Percentiles rank a stretch among this genome's conserved stretches.
Conservation (phyloP, 2,113 vertebrate species). For the Sterna hirundo region DNA sequence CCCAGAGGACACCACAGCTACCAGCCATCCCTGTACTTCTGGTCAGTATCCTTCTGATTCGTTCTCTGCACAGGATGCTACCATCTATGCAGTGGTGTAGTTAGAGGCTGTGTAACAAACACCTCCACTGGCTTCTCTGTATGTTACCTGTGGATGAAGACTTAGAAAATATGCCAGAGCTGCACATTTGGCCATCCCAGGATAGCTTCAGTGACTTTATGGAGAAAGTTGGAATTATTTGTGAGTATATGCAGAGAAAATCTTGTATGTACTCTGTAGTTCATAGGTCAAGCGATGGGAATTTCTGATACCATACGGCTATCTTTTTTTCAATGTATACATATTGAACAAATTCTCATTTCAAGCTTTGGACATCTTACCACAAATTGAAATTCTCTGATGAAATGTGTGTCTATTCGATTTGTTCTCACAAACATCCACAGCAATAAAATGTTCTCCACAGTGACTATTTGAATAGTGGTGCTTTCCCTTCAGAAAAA, state of each 20-base stretch:
- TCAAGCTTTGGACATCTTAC: not conserved
- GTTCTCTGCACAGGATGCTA: not conserved
- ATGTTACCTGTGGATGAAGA: not conserved
- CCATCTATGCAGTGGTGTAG: not conserved
- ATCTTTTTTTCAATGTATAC: not conserved
- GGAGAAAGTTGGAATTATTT: not conserved
- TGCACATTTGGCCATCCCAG: not conserved
- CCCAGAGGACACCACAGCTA: not conserved
- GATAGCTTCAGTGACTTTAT: not conserved
- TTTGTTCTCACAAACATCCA: not conserved
- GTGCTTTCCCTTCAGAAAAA: not conserved
- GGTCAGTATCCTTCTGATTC: rapidly evolving
- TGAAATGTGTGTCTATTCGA: not conserved
- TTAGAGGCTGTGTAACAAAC: not conserved
- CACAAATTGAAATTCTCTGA: not conserved
- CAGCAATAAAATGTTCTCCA: not conserved
- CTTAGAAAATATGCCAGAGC: not conserved
- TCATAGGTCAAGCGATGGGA: not conserved
- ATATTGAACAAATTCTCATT: not conserved
- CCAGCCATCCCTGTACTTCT: not conserved
- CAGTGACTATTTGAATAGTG: not conserved
- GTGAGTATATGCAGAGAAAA: not conserved
- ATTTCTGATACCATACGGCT: not conserved
- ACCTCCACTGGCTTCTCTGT: not conserved
- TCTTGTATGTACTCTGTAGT: not conserved